Evolutionary conservation across 1,140 invertebrate genomes (phyloP), one percentile per base, ranked within the genome.

Genomic region (Trichomalopsis sarcophagae): DNA sequence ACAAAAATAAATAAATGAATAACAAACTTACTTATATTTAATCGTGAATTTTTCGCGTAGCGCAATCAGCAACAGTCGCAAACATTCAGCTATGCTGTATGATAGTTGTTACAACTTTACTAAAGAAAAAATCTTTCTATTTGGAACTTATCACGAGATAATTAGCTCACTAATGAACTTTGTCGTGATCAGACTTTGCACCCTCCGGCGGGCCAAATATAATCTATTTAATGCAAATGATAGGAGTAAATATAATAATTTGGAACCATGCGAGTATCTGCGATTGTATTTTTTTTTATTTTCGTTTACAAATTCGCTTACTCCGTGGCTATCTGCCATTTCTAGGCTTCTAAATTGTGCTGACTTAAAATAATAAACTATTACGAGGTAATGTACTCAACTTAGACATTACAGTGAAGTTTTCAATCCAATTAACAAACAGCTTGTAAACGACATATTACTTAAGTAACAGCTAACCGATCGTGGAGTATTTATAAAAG

Each of bases 11-110:
- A 73, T 13, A 73, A 75, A 75, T 75, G 44, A 44, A 75, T 21
- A 75, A 80, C 14, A 75, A 74, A 79, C 55, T 79, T 79, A 62
- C 47, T 87, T 27, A 27, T 27, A 88, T 71, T 88, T 86, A 89
- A 89, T 88, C 84, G 86, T 85, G 85, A 87, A 86, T 87, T 89
- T 87, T 88, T 90, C 86, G 90, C 89, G 89, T 91, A 91, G 89
- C 84, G 89, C 89, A 91, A 91, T 91, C 90, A 91, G 87, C 87
- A 87, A 85, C 86, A 88, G 87, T 89, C 85, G 87, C 86, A 91
- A 68, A 88, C 84, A 89, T 88, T 75, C 87, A 90, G 87, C 84
- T 88, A 89, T 86, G 86, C 81, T 83, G 27, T 88, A 66, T 81
- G 83, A 30, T 71, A 87, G 68, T 82, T 81, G 82, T 84, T 75